phyloP scores from a whole-genome alignment of 2,888 invertebrate genomes.

The Notocelia uddmanniana region DNA sequence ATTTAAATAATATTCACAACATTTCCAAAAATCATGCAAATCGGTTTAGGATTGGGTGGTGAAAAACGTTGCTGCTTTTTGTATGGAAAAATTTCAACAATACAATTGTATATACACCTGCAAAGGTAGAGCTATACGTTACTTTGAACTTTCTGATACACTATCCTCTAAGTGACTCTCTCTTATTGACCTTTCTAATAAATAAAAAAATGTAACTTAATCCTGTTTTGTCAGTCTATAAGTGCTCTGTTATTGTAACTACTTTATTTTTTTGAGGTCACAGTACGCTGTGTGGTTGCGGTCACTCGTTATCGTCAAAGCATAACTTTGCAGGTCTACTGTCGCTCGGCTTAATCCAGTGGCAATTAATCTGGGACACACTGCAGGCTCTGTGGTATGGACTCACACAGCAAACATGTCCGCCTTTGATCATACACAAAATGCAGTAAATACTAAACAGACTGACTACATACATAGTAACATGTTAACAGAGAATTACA shows the following conservation, averaged over 20 bases:
- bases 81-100: no score
- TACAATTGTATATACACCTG: no score
- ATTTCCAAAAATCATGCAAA: no score
- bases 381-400: slow-evolving; percentile 53
- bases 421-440: slow-evolving; percentile 52
- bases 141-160: no score
- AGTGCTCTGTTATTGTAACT: background rate
- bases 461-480: background rate
- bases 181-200: no score
- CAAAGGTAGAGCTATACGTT: no score
- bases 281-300: slow-evolving; percentile 46
- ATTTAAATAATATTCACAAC: no score
- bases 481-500: background rate
- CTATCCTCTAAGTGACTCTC: no score
- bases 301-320: slow-evolving; percentile 61
- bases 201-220: no score
- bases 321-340: slow-evolving; percentile 60
- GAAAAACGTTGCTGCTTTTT: no score
- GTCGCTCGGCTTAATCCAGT: slow-evolving; percentile 61
- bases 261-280: slow-evolving; percentile 21
- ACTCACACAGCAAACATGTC: slow-evolving; percentile 52
- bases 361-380: slow-evolving; percentile 56
- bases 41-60: no score
- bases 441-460: slow-evolving; percentile 24
- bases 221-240: no score